phyloP scores from a whole-genome alignment of 2,113 vertebrate species.

The Pristiophorus japonicus region DNA sequence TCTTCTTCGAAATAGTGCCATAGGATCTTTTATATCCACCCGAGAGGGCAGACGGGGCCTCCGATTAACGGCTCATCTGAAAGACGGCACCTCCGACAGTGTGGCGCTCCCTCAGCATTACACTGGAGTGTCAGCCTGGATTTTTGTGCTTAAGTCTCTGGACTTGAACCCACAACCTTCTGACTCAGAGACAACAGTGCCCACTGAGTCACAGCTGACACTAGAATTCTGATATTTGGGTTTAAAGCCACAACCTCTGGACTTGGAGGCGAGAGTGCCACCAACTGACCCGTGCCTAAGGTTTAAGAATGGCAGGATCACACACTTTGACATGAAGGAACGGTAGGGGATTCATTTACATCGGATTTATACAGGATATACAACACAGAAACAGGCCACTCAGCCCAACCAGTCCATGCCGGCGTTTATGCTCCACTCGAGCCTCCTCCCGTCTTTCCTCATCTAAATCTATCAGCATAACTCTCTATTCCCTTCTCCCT shows the following conservation, averaged over 20 bases:
- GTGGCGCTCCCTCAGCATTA: too few relatives aligned
- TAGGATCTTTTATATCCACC: too few relatives aligned
- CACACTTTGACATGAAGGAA: not conserved
- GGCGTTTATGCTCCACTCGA: not conserved
- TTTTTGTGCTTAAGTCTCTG: too few relatives aligned
- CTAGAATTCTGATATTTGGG: too few relatives aligned
- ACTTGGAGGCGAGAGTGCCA: not conserved
- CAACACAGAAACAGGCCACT: not conserved
- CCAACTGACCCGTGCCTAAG: not conserved
- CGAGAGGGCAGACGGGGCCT: too few relatives aligned
- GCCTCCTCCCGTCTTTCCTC: not conserved
- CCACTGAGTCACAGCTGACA: too few relatives aligned
- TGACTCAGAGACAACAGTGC: too few relatives aligned
- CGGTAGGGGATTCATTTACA: not conserved
- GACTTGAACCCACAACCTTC: too few relatives aligned
- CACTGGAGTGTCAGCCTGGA: too few relatives aligned
- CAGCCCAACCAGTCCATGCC: not conserved
- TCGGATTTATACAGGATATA: not conserved
- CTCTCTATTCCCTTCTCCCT: not conserved
- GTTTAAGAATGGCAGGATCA: not conserved
- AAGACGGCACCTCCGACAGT: too few relatives aligned
- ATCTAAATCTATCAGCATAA: not conserved
- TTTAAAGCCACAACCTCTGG: not conserved
- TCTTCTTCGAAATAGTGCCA: too few relatives aligned
- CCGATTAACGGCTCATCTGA: too few relatives aligned